Conservation (phyloP, 2,797 vertebrate species). For the Potorous gilbertii region DNA sequence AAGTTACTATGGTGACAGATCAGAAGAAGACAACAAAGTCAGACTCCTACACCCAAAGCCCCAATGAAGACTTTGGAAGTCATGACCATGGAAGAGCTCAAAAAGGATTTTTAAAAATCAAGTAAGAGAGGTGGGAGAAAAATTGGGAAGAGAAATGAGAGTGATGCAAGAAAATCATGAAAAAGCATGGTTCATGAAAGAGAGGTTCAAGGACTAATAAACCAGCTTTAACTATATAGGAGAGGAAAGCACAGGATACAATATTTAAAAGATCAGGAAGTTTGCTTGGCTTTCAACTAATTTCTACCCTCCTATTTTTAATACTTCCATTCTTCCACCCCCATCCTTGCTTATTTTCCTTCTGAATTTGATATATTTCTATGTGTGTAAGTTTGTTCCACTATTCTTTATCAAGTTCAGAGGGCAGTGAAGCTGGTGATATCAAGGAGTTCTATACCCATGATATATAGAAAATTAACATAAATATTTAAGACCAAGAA, state of each 20-base stretch:
- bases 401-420: background rate
- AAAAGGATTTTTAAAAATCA: too few species aligned
- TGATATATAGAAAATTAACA: background rate
- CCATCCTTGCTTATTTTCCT: background rate
- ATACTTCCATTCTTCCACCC: background rate
- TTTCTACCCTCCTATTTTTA: background rate
- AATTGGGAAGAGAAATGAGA: too few species aligned
- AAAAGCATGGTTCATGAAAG: background rate
- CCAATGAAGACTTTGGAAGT: too few species aligned
- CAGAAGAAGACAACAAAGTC: too few species aligned
- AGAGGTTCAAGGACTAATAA: background rate
- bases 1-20: too few species aligned
- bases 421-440: background rate
- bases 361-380: background rate
- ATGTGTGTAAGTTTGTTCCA: background rate
- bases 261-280: background rate
- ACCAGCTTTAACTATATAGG: background rate
- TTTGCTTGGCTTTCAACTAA: background rate
- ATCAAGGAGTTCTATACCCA: background rate
- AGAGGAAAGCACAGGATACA: background rate
- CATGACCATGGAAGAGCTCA: too few species aligned
- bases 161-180: too few species aligned
- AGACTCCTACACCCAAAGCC: too few species aligned
- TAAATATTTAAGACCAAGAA: background rate
- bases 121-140: too few species aligned